A percentile compares a stretch with the other conserved stretches of the same genome.
Conservation (phyloP, 2,797 vertebrate species). For the Characodon lateralis region DNA sequence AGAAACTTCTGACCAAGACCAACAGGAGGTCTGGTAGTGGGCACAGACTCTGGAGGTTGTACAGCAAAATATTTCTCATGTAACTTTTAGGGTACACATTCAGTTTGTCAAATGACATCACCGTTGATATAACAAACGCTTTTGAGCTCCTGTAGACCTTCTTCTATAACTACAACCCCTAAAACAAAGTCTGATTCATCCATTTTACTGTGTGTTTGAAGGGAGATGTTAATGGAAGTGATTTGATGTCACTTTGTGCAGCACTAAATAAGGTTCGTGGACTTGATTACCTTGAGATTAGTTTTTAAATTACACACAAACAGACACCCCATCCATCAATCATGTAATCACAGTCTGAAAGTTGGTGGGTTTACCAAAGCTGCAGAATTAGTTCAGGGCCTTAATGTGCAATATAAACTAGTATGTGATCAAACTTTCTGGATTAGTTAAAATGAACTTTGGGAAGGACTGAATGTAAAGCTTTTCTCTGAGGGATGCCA, state of each 20-base stretch:
- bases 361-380: neutral
- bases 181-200: constrained; percentile 13
- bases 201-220: constrained; percentile 5
- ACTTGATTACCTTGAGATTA: constrained; percentile 5
- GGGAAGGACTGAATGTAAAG: constrained; percentile 12
- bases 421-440: neutral
- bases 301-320: neutral
- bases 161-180: neutral
- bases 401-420: constrained; percentile 5
- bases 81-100: neutral
- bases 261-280: constrained; percentile 2
- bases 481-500: constrained; percentile 6
- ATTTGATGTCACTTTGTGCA: constrained; percentile 9
- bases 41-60: neutral
- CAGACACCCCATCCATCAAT: constrained; percentile 1
- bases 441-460: constrained; percentile 4
- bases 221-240: constrained; percentile 8
- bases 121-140: neutral
- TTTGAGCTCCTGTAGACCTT: neutral
- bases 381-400: neutral
- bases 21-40: neutral
- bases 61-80: neutral
- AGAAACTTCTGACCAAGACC: too few species aligned
- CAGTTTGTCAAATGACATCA: neutral
- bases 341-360: neutral